Base-by-base conservation (phyloP, 2,797 vertebrate species). In the Tenualosa thibaudeaui region DNA sequence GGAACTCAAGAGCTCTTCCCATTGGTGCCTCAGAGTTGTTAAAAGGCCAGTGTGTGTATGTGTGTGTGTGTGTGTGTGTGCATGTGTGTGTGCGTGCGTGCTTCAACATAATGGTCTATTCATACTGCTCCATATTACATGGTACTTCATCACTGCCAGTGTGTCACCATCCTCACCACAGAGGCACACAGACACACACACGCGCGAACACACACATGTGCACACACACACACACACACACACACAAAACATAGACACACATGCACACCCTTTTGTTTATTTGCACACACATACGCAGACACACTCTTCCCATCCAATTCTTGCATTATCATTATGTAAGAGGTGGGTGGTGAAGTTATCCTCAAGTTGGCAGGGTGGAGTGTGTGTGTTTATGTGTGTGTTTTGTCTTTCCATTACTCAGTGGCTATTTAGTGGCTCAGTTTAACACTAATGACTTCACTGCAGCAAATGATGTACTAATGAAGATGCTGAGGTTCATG, bases 21-120 rank as follows among this genome's bases (percentile, higher is more conserved):
- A 17, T 15, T 31, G 54, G 15, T 37, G 31, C 65, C 40, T 12
- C 40, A 7, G 17, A 46, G 71, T 17, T 78, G 17, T 78, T 6
- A 78, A 46, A 22, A 88, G 86, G 83, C 86, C 40, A 84, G 82
- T 83, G 86, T 85, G 85, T 87, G 83, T 87, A 43, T 85, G 82
- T 83, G 86, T 85, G 85, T 87, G 82, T 87, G 50, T 85, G 82
- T 83, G 86, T 85, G 85, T 87, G 82, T 82, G 86, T 84, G 85
- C 86, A 83, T 87, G 50, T 85, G 82, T 83, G 86, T 85, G 85
- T 87, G 84, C 86, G 50, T 85, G 82, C 81, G 51, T 43, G 68
- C 75, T 46, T 85, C 24, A 53, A 46, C 26, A 24, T 31, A 71
- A 37, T 71, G 10, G 31, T 31, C 31, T 75, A 31, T 75, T 75